Base-by-base conservation (phyloP, 2,888 invertebrate species). In the Limnephilus auricula region DNA sequence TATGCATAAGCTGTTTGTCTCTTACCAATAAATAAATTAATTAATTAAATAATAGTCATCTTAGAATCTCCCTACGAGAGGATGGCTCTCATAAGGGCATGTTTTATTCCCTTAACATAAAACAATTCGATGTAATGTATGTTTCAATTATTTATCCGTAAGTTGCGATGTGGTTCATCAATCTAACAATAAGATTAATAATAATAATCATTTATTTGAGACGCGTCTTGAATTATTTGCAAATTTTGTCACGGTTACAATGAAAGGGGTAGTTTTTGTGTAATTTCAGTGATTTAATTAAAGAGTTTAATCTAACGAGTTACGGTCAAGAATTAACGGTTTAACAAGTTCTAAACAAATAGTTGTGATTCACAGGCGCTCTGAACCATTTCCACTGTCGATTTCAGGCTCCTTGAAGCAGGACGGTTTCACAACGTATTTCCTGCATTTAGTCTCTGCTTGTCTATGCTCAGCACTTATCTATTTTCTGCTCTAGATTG, bases 401-500 rank as follows among this genome's bases (percentile, higher is more conserved):
- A 92, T 92, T 92, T 92, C 92, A 92, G 92, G 90, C 92, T 92
- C 92, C 89, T 84, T 80, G 87, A 82, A 92, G 92, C 92, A 92
- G 92, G 89, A 90, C 92, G 91, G 90, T 89, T 92, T 32, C 91
- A 79, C 90, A 89, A 92, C 65, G 79, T 65, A 34, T 88, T 92
- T 92, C 92, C 92, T 91, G 90, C 90, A 89, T 85, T 91, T 92
- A 89, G 84, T 90, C 91, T 90, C 79, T 50, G 87, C 78, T 88
- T 88, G 87, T 88, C 65, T 88, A 34, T 91, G 83, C 82, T 78
- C 83, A 89, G 37, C 85, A 85, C 85, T 90, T 89, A 92, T 85
- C 90, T 90, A 90, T 91, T 91, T 91, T 92, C 90, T 92, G 92
- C 92, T 92, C 92, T 89, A 91, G 90, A 92, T 92, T 92, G 89